Conservation (phyloP, 2,797 vertebrate species). For the Pogoniulus pusillus region DNA sequence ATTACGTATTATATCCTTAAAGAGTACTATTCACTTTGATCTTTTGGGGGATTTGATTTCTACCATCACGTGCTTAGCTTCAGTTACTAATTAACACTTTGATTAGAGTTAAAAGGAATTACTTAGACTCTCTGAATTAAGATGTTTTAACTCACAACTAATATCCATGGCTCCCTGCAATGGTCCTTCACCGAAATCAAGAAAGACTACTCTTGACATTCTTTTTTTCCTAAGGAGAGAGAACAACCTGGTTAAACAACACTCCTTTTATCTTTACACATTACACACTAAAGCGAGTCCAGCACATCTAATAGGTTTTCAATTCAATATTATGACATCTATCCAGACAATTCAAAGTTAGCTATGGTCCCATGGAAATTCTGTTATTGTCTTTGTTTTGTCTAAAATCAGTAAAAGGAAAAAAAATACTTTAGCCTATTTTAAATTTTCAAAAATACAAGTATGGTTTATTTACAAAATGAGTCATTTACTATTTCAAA, state of each 20-base stretch:
- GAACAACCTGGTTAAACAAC: neutral
- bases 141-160: slow-evolving; percentile 53
- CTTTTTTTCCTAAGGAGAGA: slow-evolving; percentile 37
- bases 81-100: slow-evolving; percentile 8
- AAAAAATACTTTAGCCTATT: neutral
- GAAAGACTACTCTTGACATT: slow-evolving; percentile 39
- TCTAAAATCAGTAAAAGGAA: neutral
- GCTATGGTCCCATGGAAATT: neutral
- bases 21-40: neutral
- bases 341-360: neutral
- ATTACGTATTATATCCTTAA: neutral
- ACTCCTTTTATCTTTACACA: neutral
- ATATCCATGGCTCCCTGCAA: slow-evolving; percentile 35
- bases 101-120: neutral
- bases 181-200: slow-evolving; percentile 40
- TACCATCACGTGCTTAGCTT: neutral
- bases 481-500: neutral
- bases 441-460: neutral
- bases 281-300: neutral
- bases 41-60: neutral
- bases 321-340: neutral
- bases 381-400: neutral
- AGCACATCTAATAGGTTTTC: neutral
- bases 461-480: neutral
- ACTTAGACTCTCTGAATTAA: slow-evolving; percentile 41